Evolutionary conservation across 2,888 invertebrate genomes (phyloP), one percentile per base, ranked within the genome.

Genomic region (Dicranocentrus wangi): DNA sequence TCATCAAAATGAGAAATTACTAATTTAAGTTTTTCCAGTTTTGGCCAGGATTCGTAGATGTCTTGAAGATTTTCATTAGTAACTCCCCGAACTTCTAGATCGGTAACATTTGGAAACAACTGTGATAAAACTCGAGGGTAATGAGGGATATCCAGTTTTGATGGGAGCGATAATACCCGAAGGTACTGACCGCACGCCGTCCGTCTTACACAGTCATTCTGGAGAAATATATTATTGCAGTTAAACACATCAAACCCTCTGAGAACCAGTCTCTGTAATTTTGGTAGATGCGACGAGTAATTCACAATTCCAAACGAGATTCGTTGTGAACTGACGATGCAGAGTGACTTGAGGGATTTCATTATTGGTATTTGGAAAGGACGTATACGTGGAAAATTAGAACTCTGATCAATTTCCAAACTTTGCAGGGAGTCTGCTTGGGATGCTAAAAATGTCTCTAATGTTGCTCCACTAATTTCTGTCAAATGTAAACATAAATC

Each of bases 1-100:
- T 76, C 80, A 72, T 84, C 84, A 68, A 80, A 80, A 43, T 81
- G 82, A 25, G 83, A 77, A 8, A 81, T 72, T 1, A 81, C 82
- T 19, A 84, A 32, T 47, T 80, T 82, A 0, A 84, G 23, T 27
- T 43, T 75, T 32, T 76, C 47, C 1, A 84, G 71, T 1, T 32
- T 27, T 13, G 83, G 80, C 84, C 84, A 84, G 0, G 76, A 60
- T 39, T 79, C 73, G 81, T 83, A 84, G n/a, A 84, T 69, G 47
- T 76, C 81, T 27, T 32, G 32, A 23, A 84, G 51, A 65, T 76
- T 79, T 66, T 72, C 77, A 78, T 82, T 83, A 1, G 78, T 76
- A 7, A 81, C 82, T 13, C 83, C 78, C 21, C 81, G 43, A 1
- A 84, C 76, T 55, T 84, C 83, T 2, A 84, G 77, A 17, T 83